phyloP scores from a whole-genome alignment of 2,888 invertebrate genomes.

The Micropterix aruncella region DNA sequence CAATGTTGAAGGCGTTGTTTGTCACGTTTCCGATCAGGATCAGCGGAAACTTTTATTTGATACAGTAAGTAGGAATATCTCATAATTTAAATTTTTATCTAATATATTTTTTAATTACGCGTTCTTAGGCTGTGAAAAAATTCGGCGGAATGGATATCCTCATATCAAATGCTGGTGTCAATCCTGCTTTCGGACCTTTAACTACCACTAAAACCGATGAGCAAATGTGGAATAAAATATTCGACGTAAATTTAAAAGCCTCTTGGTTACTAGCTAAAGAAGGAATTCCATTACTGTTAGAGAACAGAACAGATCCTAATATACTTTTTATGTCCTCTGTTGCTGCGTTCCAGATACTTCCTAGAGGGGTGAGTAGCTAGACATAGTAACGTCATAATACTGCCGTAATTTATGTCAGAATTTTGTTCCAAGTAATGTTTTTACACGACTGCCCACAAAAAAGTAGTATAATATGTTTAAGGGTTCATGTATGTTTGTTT shows the following conservation, averaged over 20 bases:
- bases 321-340: slow-evolving; percentile 70
- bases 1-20: background rate
- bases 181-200: slow-evolving; percentile 61
- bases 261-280: slow-evolving; percentile 66
- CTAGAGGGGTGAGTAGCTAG: background rate
- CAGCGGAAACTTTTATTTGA: background rate
- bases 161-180: slow-evolving; percentile 74
- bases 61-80: background rate
- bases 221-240: slow-evolving; percentile 72
- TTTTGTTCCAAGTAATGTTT: too few species aligned
- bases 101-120: slow-evolving; percentile 3
- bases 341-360: slow-evolving; percentile 41
- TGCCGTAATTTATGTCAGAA: too few species aligned
- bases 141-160: slow-evolving; percentile 73
- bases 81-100: background rate
- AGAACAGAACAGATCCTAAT: slow-evolving; percentile 51
- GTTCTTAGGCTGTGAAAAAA: slow-evolving; percentile 40
- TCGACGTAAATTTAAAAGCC: slow-evolving; percentile 75
- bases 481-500: too few species aligned
- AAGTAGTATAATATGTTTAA: too few species aligned
- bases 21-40: background rate
- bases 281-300: slow-evolving; percentile 56
- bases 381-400: too few species aligned
- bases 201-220: slow-evolving; percentile 63
- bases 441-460: too few species aligned